Evolutionary conservation across 2,888 invertebrate genomes (phyloP).

Genomic region (Trissolcus brochymenae): DNA sequence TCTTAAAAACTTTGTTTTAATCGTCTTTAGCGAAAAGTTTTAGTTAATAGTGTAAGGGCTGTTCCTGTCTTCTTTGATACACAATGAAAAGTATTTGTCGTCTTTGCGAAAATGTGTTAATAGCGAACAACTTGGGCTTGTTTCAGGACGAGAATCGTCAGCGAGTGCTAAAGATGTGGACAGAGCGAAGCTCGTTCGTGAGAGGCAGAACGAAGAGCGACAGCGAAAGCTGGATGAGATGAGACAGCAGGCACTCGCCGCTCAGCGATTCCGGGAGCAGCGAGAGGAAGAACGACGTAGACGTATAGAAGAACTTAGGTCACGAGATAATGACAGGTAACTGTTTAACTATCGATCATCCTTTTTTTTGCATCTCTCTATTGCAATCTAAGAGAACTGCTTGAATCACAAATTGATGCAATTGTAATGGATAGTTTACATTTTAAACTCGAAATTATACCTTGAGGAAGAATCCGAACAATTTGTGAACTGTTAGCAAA

Average conservation of each 20-base stretch:
- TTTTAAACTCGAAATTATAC: neutral
- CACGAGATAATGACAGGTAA: slow-evolving; percentile 84
- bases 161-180: slow-evolving; percentile 73
- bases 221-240: slow-evolving; percentile 92
- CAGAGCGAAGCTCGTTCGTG: slow-evolving; percentile 82
- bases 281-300: slow-evolving; percentile 89
- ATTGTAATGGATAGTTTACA: too few relatives aligned
- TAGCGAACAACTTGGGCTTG: slow-evolving; percentile 22
- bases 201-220: slow-evolving; percentile 92
- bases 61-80: too few relatives aligned
- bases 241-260: slow-evolving; percentile 90
- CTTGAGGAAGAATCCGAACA: too few relatives aligned
- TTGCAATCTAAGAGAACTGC: neutral
- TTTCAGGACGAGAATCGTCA: slow-evolving; percentile 72
- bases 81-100: slow-evolving; percentile 15
- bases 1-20: too few relatives aligned
- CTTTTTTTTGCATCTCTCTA: slow-evolving; percentile 14
- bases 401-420: neutral
- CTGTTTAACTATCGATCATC: slow-evolving; percentile 20
- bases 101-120: slow-evolving; percentile 20
- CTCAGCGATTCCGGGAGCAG: slow-evolving; percentile 92
- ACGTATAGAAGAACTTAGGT: slow-evolving; percentile 88
- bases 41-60: too few relatives aligned
- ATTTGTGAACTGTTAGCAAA: too few relatives aligned
- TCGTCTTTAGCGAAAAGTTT: too few relatives aligned